These are phyloP conservation scores for Paramuricea clavata DNA, from an alignment of 92 coral and sea anemone genomes.

Conservation along the genomic window DNA sequence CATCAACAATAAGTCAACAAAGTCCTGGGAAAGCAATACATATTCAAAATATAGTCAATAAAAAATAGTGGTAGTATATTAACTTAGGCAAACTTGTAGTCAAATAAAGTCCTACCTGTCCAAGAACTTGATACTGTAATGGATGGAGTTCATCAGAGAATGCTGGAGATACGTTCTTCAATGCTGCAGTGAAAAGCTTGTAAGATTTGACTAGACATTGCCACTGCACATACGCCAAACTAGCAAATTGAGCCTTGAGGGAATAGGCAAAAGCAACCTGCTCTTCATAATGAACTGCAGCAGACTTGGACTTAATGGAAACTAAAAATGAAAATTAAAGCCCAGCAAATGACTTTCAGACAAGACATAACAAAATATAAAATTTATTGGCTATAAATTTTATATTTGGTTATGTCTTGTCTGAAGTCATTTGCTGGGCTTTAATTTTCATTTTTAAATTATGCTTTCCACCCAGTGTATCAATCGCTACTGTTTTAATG, in stretches of 20 bases:
- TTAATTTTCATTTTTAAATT: too few species aligned
- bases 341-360: too few species aligned
- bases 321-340: too few species aligned
- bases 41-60: too few species aligned
- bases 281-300: not conserved
- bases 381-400: too few species aligned
- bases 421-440: too few species aligned
- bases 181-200: slow-evolving; percentile 4
- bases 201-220: slow-evolving; percentile 4
- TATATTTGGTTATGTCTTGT: too few species aligned
- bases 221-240: slow-evolving; percentile 22
- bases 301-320: not conserved
- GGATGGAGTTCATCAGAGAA: not conserved
- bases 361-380: too few species aligned
- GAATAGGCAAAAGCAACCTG: not conserved
- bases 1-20: slow-evolving; percentile 25
- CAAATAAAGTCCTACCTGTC: not conserved
- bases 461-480: too few species aligned
- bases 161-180: not conserved
- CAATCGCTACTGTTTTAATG: too few species aligned
- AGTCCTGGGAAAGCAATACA: not conserved
- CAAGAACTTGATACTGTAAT: slow-evolving; percentile 5
- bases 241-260: not conserved
- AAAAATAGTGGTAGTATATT: too few species aligned
- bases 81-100: not conserved